phyloP scores from a whole-genome alignment of 1,140 invertebrate species.

The Drosophila kikkawai region DNA sequence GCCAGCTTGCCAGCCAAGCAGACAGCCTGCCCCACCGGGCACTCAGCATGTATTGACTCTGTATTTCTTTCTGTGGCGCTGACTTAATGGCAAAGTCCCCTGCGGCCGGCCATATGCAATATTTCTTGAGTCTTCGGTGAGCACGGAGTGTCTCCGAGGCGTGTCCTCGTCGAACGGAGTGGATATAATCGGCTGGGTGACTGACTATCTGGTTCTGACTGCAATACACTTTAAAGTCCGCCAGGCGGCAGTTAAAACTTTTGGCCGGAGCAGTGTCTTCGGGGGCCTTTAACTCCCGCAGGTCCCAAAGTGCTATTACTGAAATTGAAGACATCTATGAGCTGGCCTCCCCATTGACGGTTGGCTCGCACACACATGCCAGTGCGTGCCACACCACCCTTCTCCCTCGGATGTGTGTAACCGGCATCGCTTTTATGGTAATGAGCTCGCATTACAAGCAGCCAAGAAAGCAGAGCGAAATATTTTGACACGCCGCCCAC shows the following conservation, averaged over 20 bases:
- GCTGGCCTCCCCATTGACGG: conserved; percentile 43
- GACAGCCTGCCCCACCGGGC: conserved; percentile 21
- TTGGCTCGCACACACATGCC: conserved; percentile 28
- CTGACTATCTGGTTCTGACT: conserved; percentile 8
- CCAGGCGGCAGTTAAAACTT: conserved; percentile 75
- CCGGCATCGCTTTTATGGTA: conserved; percentile 77
- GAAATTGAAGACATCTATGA: conserved; percentile 82
- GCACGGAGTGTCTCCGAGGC: conserved; percentile 21
- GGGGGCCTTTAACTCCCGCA: conserved; percentile 50
- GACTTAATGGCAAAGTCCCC: conserved; percentile 62
- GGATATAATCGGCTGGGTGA: conserved; percentile 24
- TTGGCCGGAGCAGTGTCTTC: conserved; percentile 51
- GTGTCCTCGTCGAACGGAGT: conserved; percentile 2
- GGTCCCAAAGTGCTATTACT: conserved; percentile 80
- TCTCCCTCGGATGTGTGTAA: conserved; percentile 20
- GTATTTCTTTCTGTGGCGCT: conserved; percentile 44
- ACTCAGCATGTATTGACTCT: conserved; percentile 61
- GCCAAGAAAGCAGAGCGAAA: conserved; percentile 41
- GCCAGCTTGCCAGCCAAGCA: not conserved
- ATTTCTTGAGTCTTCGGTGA: conserved; percentile 60
- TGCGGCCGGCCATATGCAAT: conserved; percentile 61
- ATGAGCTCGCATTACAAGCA: conserved; percentile 81
- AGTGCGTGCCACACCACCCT: conserved; percentile 32
- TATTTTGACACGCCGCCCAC: conserved; percentile 69
- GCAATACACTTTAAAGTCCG: conserved; percentile 69